phyloP scores from a whole-genome alignment of 2,888 invertebrate genomes.

The Trichopria drosophilae region DNA sequence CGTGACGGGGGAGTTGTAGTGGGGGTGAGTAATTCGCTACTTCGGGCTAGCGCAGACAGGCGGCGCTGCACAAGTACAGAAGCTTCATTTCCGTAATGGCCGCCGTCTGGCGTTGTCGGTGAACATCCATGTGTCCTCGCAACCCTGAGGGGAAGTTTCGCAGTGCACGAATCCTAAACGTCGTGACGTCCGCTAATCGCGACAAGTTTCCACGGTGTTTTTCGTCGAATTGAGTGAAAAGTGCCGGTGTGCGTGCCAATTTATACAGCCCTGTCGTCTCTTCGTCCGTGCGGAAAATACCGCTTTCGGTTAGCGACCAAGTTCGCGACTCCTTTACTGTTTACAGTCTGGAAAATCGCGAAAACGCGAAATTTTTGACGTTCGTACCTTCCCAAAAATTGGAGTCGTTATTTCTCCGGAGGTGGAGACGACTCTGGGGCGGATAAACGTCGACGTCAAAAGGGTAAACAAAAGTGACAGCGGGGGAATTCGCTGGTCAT shows the following conservation, averaged over 20 bases:
- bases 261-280: neutral
- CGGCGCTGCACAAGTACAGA: constrained; percentile 35
- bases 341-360: too few relatives aligned
- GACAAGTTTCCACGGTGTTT: constrained; percentile 2
- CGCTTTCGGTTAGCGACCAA: constrained; percentile 13
- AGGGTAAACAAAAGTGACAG: constrained; percentile 52
- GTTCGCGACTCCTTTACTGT: too few relatives aligned
- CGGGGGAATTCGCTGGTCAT: constrained; percentile 32
- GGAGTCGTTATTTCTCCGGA: neutral
- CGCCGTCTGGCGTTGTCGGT: constrained; percentile 55
- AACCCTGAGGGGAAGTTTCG: neutral
- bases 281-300: constrained; percentile 7
- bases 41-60: constrained; percentile 33
- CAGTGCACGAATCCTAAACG: neutral
- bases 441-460: constrained; percentile 13
- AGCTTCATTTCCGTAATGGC: constrained; percentile 55
- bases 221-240: constrained; percentile 23
- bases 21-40: constrained; percentile 5
- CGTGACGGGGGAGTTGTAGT: constrained; percentile 6
- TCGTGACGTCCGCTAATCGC: neutral
- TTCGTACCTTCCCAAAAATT: too few relatives aligned
- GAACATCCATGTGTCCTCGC: constrained; percentile 26
- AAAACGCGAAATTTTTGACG: too few relatives aligned
- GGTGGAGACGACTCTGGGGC: constrained; percentile 1
- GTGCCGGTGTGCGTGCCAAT: constrained; percentile 10